Conservation (phyloP, 2,113 vertebrate species). For the Nothoprocta perdicaria region DNA sequence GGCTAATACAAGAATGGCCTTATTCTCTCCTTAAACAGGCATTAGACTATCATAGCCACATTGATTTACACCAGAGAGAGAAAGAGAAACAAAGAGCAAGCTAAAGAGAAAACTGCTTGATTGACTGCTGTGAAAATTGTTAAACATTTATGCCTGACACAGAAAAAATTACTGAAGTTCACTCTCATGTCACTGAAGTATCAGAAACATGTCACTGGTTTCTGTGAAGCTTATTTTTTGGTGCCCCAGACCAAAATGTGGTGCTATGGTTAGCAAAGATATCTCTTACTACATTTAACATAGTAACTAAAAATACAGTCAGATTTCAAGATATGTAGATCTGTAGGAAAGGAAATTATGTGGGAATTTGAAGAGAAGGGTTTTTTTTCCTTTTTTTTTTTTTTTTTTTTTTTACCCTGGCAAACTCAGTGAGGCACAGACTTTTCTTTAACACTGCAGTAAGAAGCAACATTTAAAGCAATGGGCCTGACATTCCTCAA, state of each 20-base stretch:
- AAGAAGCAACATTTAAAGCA: background rate
- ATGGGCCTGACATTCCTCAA: background rate
- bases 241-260: background rate
- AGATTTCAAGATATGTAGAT: background rate
- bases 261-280: background rate
- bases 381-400: background rate
- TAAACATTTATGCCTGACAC: slow-evolving; percentile 3
- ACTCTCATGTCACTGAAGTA: background rate
- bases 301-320: background rate
- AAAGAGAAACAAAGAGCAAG: background rate
- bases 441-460: background rate
- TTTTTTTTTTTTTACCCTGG: background rate
- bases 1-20: background rate
- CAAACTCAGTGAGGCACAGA: background rate
- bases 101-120: background rate
- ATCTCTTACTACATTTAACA: background rate
- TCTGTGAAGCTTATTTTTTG: background rate
- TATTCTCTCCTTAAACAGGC: background rate
- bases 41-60: background rate
- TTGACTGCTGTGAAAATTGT: slow-evolving; percentile 16
- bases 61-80: background rate
- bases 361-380: background rate
- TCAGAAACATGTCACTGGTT: background rate
- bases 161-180: background rate
- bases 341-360: background rate